A percentile compares a stretch with the other conserved stretches of the same genome.
Conservation (phyloP, 2,797 vertebrate genomes). For the Tokudaia muenninki region DNA sequence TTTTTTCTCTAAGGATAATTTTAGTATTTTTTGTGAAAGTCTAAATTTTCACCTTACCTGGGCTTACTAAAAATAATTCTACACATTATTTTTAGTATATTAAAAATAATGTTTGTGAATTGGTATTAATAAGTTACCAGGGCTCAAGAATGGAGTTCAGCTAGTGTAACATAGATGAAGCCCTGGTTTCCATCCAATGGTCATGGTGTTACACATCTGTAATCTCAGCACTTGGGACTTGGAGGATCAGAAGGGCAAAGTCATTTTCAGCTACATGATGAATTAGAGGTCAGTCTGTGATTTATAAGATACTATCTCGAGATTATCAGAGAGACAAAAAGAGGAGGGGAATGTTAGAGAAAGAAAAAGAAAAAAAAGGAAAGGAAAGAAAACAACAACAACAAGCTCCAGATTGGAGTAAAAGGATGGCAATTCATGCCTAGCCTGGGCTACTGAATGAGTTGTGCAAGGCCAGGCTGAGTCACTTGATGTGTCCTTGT, state of each 20-base stretch:
- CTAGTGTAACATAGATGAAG: background rate
- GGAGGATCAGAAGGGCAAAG: background rate
- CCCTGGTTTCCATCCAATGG: background rate
- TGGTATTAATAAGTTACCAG: background rate
- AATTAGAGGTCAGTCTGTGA: background rate
- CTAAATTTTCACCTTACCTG: background rate
- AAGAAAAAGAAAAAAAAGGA: no score
- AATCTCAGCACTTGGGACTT: background rate
- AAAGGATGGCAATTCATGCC: background rate
- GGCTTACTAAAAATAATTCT: no score
- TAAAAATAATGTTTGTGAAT: conserved; percentile 29
- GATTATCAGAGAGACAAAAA: background rate
- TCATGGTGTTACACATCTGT: background rate
- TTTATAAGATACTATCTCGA: background rate
- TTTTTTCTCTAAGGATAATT: background rate
- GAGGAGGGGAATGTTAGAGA: no score
- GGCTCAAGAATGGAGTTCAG: background rate
- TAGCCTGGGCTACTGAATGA: background rate
- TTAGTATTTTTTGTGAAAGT: conserved; percentile 52
- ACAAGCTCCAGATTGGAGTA: background rate
- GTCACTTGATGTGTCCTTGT: background rate
- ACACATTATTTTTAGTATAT: no score
- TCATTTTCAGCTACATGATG: background rate
- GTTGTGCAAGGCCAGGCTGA: background rate
- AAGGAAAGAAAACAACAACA: background rate